Evolutionary conservation across 2,797 vertebrate species (phyloP), one percentile per base, ranked within the genome.

Genomic region (Gallinago solitaria): DNA sequence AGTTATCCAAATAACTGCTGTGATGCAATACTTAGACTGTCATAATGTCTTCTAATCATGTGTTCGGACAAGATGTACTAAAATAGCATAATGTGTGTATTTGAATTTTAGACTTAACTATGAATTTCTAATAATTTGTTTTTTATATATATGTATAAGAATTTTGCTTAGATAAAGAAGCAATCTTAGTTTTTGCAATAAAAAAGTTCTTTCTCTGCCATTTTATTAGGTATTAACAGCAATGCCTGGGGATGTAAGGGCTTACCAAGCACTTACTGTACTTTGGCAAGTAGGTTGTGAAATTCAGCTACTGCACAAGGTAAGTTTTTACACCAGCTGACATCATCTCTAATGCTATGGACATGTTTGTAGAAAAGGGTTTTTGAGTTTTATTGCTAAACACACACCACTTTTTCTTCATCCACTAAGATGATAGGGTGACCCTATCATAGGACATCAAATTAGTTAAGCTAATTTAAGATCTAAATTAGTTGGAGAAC

Each of bases 261-360:
- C 95, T 81, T 99, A 99, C 97, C 98, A 98, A 86, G 95, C 98
- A 54, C 92, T 99, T 74, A 92, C 95, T 90, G 98, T 98, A 59
- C 97, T 99, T 78, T 99, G 98, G 98, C 99, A 99, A 95, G 98
- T 98, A 91, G 98, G 98, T 35, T 99, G 98, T 98, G 98, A 99
- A 20, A 98, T 99, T 37, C 96, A 99, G 89, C 97, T 99, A 39
- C 97, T 99, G 39, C 99, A 99, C 84, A 98, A 97, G 98, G 99
- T 99, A 76, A 97, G 97, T 93, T 54, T 91, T 75, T 82, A 28
- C 75, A 69, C 24, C 63, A 82, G 48, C 28, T 83, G 47, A 47
- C 12, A 3, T 6, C 5, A 43, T 63, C 35, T 63, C 27, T 86
- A 56, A 70, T 64, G 19, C 47, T 60, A 12, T 47, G 56, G 45